These are phyloP conservation scores for Cynopterus brachyotis DNA, from an alignment of 2,113 vertebrate genomes.

Conservation along the genomic window DNA sequence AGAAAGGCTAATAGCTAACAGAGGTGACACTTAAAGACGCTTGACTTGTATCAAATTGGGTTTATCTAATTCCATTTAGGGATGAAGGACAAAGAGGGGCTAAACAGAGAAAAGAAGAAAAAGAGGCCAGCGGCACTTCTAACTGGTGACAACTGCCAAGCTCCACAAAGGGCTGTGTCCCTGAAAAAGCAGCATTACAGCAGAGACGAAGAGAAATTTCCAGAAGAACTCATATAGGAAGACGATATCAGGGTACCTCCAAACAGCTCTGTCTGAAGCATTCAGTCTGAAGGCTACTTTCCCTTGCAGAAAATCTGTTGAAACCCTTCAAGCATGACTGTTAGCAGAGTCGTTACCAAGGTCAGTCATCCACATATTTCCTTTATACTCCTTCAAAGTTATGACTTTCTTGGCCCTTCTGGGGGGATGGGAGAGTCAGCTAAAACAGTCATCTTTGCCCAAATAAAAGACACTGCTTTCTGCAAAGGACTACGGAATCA, in stretches of 20 bases:
- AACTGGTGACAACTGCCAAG: not conserved
- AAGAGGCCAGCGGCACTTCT: not conserved
- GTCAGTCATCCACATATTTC: not conserved
- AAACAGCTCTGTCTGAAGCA: not conserved
- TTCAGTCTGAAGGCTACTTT: not conserved
- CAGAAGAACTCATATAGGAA: not conserved
- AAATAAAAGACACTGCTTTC: not conserved
- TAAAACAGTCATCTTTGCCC: not conserved
- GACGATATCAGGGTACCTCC: not conserved
- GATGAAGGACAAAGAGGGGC: not conserved
- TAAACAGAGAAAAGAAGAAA: not conserved
- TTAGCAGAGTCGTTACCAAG: not conserved
- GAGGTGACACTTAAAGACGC: not conserved
- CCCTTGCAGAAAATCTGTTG: constrained; percentile 30
- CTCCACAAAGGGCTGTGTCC: no score
- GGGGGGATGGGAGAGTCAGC: rapidly evolving
- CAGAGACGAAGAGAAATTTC: not conserved
- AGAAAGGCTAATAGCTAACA: not conserved
- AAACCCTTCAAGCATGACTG: not conserved
- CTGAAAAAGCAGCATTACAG: not conserved
- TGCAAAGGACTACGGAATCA: not conserved
- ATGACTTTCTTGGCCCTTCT: not conserved
- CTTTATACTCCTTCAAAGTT: not conserved
- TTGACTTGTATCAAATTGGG: not conserved
- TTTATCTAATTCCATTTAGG: not conserved